Evolutionary conservation across 2,888 invertebrate genomes (phyloP).

Genomic region (Chouioia cunea): DNA sequence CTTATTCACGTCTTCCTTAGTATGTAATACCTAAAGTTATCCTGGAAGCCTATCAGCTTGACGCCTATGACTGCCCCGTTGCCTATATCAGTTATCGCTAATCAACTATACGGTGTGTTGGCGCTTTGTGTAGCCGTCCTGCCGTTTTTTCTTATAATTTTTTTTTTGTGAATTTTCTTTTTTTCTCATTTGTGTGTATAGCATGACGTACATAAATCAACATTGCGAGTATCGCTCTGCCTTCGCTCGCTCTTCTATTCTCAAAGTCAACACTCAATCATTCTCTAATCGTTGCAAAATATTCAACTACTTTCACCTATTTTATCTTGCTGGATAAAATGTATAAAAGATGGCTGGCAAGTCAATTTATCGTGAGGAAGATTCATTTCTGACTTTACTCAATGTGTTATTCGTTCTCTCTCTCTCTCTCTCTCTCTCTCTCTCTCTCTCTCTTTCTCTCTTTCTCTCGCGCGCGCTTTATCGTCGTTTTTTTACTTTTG

Average conservation of each 20-base stretch:
- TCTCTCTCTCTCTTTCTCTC: conserved; percentile 53
- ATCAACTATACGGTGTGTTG: conserved; percentile 54
- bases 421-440: conserved; percentile 50
- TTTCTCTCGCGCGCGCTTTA: conserved; percentile 42
- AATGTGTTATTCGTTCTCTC: conserved; percentile 53
- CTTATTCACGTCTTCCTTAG: conserved; percentile 59
- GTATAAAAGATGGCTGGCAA: conserved; percentile 69
- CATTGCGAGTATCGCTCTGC: conserved; percentile 48
- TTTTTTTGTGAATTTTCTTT: conserved; percentile 36
- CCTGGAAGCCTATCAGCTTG: conserved; percentile 68
- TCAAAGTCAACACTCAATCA: conserved; percentile 52
- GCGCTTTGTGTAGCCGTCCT: conserved; percentile 54
- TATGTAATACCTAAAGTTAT: conserved; percentile 66
- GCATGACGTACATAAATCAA: conserved; percentile 48
- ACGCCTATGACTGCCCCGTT: conserved; percentile 59
- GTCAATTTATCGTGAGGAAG: conserved; percentile 66
- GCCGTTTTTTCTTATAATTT: conserved; percentile 38
- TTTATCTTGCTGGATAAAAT: conserved; percentile 65
- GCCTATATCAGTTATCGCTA: conserved; percentile 56
- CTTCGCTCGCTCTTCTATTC: conserved; percentile 48
- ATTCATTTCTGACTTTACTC: conserved; percentile 63
- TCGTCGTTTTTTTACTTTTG: conserved; percentile 39
- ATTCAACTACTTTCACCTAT: conserved; percentile 67
- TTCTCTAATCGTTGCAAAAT: conserved; percentile 68
- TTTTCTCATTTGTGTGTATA: conserved; percentile 46